Evolutionary conservation across 2,888 invertebrate genomes (phyloP), one percentile per base, ranked within the genome.

Genomic region (Galerucella pusilla): DNA sequence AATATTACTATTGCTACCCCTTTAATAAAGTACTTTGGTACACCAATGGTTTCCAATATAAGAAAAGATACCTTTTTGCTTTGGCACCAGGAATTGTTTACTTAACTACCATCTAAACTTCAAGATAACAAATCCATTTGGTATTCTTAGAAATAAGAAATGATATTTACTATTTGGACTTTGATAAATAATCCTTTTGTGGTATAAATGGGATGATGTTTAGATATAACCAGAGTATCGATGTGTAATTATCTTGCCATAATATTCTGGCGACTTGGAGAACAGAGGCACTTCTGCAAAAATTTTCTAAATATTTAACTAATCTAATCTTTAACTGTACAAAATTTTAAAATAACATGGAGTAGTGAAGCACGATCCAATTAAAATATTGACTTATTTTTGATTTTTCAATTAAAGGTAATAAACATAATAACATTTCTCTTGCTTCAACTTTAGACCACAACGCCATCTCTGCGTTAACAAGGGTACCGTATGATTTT

Each of bases 141-240:
- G n/a, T 63, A 63, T 63, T 63, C 63, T 63, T 42, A 28, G 63
- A 63, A 63, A 57, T 57, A 57, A 10, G 57, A 57, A 57, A 57
- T 57, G 20, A 57, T 57, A 57, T 57, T 57, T 57, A 57, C 57
- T 57, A 20, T 57, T 16, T 57, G 57, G 20, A 57, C 16, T 54
- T n/a, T 2, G 10, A 20, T 16, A 57, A n/a, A 57, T 57, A 57
- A 57, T 16, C 20, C 57, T 57, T 52, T 57, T 57, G 57, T 57
- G 20, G 57, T 57, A 35, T 35, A 16, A 57, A 57, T 57, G 57
- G 11, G 9, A 57, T 20, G 57, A 57, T 57, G 9, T 57, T 57
- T 57, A 57, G 20, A 57, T 20, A 57, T 10, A 57, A 57, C 57
- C 20, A 57, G n/a, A 3, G 57, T 20, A 57, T 2, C 9, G 16